Evolutionary conservation across 2,888 invertebrate genomes (phyloP).

Genomic region (Ceriagrion tenellum): DNA sequence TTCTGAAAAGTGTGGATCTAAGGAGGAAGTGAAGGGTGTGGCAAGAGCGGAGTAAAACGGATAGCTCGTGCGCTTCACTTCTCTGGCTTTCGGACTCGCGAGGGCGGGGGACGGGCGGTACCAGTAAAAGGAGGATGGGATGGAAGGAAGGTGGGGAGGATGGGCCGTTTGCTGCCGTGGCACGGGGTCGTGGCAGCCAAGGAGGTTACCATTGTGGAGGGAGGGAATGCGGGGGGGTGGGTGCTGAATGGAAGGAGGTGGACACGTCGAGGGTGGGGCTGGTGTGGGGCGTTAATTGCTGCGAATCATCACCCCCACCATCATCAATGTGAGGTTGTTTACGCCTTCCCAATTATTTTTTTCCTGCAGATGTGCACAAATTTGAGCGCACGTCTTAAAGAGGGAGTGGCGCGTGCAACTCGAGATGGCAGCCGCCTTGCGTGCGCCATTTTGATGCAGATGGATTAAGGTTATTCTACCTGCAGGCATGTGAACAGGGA

Average conservation of each 20-base stretch:
- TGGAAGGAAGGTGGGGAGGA: neutral
- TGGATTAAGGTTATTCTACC: conserved; percentile 68
- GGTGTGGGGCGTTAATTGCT: conserved; percentile 47
- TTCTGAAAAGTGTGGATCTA: conserved; percentile 31
- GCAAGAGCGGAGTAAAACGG: neutral
- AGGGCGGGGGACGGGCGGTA: neutral
- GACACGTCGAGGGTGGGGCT: neutral
- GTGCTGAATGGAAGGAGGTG: neutral
- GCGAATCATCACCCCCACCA: conserved; percentile 51
- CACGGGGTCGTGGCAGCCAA: conserved; percentile 6
- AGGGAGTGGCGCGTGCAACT: conserved; percentile 11
- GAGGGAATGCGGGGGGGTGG: neutral
- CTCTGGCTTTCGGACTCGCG: neutral
- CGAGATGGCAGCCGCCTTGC: conserved; percentile 70
- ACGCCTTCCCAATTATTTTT: conserved; percentile 22
- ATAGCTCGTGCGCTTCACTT: conserved; percentile 15
- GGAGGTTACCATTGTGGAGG: neutral
- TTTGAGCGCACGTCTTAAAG: conserved; percentile 69
- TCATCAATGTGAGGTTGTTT: conserved; percentile 57
- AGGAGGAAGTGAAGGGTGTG: conserved; percentile 2
- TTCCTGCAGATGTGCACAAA: neutral
- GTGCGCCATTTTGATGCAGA: conserved; percentile 69
- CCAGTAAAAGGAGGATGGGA: neutral
- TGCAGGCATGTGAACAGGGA: neutral
- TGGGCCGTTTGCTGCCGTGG: neutral